phyloP scores from a whole-genome alignment of 2,888 invertebrate genomes.

The Trissoscelio sp. region DNA sequence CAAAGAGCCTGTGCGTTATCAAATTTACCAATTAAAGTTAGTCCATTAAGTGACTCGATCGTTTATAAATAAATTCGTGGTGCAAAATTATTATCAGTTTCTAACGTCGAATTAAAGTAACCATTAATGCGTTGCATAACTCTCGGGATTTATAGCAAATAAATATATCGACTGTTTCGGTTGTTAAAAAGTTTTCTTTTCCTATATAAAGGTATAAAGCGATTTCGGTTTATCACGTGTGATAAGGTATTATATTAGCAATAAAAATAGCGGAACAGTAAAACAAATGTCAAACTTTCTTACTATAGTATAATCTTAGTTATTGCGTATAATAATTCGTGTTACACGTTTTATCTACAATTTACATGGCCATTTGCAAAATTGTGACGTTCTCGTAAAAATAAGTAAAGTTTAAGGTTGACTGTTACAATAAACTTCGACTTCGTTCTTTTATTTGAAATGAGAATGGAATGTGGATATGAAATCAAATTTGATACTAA shows the following conservation, averaged over 20 bases:
- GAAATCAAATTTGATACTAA: conserved; percentile 1
- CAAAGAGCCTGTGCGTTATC: not conserved
- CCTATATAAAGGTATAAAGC: conserved; percentile 13
- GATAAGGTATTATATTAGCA: conserved; percentile 39
- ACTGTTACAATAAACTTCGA: conserved; percentile 18
- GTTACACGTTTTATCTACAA: conserved; percentile 18
- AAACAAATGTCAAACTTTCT: conserved; percentile 44
- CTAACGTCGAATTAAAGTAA: not conserved
- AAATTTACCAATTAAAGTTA: no score
- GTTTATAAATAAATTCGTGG: no score
- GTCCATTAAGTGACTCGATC: no score
- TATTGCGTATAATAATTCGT: conserved; percentile 34
- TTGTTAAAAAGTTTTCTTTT: conserved; percentile 17
- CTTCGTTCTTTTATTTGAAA: conserved; percentile 7
- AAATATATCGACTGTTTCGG: conserved; percentile 18
- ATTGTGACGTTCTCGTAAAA: conserved; percentile 36
- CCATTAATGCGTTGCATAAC: not conserved
- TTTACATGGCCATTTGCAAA: conserved; percentile 41
- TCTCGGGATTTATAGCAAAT: not conserved
- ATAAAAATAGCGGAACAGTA: conserved; percentile 35
- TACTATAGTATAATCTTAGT: conserved; percentile 32
- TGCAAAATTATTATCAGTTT: no score
- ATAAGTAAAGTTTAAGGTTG: conserved; percentile 18
- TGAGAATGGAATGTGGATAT: conserved; percentile 1
- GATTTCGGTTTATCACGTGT: conserved; percentile 33